Evolutionary conservation across 1,140 invertebrate species (phyloP).

Genomic region (Drosophila chauvacae): DNA sequence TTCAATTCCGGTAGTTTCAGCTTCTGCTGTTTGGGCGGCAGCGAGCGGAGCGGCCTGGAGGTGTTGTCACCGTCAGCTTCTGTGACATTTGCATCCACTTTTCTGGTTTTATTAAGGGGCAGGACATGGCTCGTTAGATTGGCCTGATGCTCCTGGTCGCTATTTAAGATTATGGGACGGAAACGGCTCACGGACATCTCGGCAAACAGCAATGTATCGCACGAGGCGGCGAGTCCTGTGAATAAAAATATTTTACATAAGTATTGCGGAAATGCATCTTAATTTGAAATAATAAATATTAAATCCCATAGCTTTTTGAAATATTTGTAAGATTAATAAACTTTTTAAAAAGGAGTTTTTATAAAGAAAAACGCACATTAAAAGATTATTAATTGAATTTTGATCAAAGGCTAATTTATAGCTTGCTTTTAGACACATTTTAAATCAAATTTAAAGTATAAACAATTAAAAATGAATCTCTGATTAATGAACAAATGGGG

Average conservation of each 20-base stretch:
- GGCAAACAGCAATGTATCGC: conserved; percentile 82
- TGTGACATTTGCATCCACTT: conserved; percentile 6
- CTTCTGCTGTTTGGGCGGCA: conserved; percentile 35
- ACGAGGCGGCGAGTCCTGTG: conserved; percentile 85
- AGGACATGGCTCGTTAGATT: conserved; percentile 59
- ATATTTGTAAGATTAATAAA: too few relatives aligned
- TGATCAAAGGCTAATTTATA: too few relatives aligned
- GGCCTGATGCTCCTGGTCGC: conserved; percentile 62
- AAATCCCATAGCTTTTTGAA: too few relatives aligned
- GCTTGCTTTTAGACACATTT: neutral
- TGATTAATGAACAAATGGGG: neutral
- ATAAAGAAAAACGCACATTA: too few relatives aligned
- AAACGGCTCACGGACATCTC: conserved; percentile 78
- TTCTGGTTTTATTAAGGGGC: conserved; percentile 6
- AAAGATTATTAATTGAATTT: too few relatives aligned
- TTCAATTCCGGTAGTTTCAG: conserved; percentile 9
- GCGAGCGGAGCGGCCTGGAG: conserved; percentile 30
- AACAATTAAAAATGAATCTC: neutral
- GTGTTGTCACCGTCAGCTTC: neutral
- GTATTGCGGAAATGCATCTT: neutral
- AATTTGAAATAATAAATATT: too few relatives aligned
- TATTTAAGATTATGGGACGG: conserved; percentile 69
- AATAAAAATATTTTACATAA: conserved; percentile 9
- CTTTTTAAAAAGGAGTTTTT: too few relatives aligned
- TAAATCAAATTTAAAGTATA: neutral